Evolutionary conservation across 2,888 invertebrate genomes (phyloP).

Genomic region (Lasioglossum villosulum): DNA sequence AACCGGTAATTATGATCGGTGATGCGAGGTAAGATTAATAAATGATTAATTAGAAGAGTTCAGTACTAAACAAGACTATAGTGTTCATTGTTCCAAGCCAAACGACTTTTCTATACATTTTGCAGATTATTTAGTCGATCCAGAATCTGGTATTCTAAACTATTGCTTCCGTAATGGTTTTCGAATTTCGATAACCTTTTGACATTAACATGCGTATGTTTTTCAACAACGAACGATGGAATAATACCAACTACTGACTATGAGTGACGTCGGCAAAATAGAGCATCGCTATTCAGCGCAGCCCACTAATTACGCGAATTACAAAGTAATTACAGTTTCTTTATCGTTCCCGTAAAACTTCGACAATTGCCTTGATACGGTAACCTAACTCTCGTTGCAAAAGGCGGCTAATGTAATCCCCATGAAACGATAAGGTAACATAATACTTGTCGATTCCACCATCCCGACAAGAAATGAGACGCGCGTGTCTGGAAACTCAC

Average conservation of each 20-base stretch:
- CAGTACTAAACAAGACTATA: no score
- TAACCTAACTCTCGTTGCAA: not conserved
- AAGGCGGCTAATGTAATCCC: conserved; percentile 13
- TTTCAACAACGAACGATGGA: not conserved
- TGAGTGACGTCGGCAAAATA: not conserved
- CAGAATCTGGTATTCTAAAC: no score
- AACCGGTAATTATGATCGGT: no score
- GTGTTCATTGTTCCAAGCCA: no score
- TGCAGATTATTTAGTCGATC: no score
- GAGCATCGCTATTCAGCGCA: not conserved
- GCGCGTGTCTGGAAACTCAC: not conserved
- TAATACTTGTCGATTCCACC: conserved; percentile 10
- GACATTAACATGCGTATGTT: not conserved
- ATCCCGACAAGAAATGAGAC: conserved; percentile 16
- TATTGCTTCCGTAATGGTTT: not conserved
- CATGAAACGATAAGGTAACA: conserved; percentile 29
- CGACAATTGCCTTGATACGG: not conserved
- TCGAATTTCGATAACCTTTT: not conserved
- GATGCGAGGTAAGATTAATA: no score
- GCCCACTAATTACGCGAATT: not conserved
- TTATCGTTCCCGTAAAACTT: not conserved
- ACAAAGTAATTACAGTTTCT: not conserved
- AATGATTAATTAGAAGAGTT: no score
- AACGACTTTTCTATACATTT: no score
- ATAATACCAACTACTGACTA: not conserved